Conservation (phyloP, 2,113 vertebrate species). For the Oryzias javanicus region DNA sequence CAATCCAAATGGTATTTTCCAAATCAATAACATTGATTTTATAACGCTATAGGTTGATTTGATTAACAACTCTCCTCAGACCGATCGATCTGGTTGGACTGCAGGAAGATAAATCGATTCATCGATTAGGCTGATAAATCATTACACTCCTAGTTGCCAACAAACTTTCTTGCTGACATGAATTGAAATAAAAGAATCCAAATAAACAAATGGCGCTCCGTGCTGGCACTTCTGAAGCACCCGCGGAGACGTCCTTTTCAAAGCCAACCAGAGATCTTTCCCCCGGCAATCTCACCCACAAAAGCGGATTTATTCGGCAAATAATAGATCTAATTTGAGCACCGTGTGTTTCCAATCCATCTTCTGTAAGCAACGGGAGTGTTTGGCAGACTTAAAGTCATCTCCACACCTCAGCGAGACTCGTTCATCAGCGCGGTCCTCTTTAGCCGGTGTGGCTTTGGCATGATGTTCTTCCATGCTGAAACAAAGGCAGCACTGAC, state of each 20-base stretch:
- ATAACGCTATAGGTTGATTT: too few species aligned
- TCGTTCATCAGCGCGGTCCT: constrained; percentile 71
- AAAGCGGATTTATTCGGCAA: constrained; percentile 58
- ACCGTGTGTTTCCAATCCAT: constrained; percentile 60
- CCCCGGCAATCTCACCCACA: constrained; percentile 25
- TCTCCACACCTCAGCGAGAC: constrained; percentile 41
- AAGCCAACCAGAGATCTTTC: constrained; percentile 45
- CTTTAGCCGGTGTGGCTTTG: constrained; percentile 82
- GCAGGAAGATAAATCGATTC: too few species aligned
- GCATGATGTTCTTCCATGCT: constrained; percentile 88
- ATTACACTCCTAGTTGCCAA: constrained; percentile 29
- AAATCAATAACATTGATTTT: too few species aligned
- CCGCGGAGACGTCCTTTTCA: background rate
- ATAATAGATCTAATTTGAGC: constrained; percentile 60
- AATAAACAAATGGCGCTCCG: constrained; percentile 69
- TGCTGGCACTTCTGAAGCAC: constrained; percentile 42
- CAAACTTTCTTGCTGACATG: constrained; percentile 47
- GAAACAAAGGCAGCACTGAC: constrained; percentile 94
- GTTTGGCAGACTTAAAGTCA: constrained; percentile 53
- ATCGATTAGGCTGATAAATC: too few species aligned
- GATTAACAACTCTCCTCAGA: too few species aligned
- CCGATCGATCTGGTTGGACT: too few species aligned
- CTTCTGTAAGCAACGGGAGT: constrained; percentile 34
- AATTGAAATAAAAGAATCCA: constrained; percentile 71
- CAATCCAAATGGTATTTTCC: too few species aligned